Conservation (phyloP, 2,113 vertebrate species). For the Brachypodius melanocephalos region DNA sequence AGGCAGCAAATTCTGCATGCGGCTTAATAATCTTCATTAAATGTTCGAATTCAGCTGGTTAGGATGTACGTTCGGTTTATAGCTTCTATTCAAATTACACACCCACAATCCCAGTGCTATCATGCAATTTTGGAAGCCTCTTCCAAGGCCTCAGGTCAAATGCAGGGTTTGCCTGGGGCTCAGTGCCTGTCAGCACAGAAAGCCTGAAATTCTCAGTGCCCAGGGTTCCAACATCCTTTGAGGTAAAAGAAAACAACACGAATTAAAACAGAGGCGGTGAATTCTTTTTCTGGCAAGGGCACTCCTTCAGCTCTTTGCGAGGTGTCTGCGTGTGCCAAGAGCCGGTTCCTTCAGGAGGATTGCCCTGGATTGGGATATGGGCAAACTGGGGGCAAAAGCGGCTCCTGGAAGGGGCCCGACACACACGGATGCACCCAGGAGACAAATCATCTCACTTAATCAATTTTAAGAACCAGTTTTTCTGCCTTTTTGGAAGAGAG, state of each 20-base stretch:
- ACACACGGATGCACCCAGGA: background rate
- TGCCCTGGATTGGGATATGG: accelerated
- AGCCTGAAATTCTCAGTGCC: too few relatives aligned
- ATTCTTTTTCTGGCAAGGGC: background rate
- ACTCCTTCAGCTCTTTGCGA: background rate
- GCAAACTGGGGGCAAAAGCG: background rate
- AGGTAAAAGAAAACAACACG: background rate
- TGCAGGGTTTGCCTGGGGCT: too few relatives aligned
- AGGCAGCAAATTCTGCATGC: background rate
- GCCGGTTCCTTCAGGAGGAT: too few relatives aligned
- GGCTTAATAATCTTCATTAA: background rate
- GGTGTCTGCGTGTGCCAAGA: accelerated
- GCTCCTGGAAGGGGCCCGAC: background rate
- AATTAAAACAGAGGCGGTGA: accelerated
- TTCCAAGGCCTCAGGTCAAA: too few relatives aligned
- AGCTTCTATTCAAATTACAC: too few relatives aligned
- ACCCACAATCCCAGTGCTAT: too few relatives aligned
- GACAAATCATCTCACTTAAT: background rate
- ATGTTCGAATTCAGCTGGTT: background rate
- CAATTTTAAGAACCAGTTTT: background rate
- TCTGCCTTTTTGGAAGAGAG: background rate
- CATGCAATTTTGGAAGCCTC: too few relatives aligned
- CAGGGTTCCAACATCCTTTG: too few relatives aligned
- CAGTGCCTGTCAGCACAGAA: too few relatives aligned
- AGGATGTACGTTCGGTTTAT: background rate